A percentile compares a stretch with the other conserved stretches of the same genome.
Conservation (phyloP, 64 coral and sea anemone species). For the Exaiptasia diaphana region DNA sequence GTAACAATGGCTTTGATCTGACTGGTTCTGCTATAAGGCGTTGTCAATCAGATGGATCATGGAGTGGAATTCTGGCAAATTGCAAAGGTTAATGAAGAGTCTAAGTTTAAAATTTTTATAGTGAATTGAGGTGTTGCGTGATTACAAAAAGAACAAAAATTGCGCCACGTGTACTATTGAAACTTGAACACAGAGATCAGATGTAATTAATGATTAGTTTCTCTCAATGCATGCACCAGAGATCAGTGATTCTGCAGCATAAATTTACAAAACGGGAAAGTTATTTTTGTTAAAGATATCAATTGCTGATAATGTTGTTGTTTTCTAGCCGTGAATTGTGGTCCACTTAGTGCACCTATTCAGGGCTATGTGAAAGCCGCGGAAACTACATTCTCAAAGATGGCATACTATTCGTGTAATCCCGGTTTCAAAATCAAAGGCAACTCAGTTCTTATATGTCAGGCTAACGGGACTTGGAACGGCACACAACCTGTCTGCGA, state of each 20-base stretch:
- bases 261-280: too few relatives aligned
- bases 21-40: not conserved
- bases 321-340: conserved; percentile 50
- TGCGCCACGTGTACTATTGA: too few relatives aligned
- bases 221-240: too few relatives aligned
- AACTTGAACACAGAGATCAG: too few relatives aligned
- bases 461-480: conserved; percentile 49
- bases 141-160: too few relatives aligned
- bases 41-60: conserved; percentile 8
- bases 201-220: too few relatives aligned
- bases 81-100: conserved; percentile 20
- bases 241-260: too few relatives aligned
- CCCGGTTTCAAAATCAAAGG: conserved; percentile 39
- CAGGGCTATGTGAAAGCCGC: conserved; percentile 5
- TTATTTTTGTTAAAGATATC: too few relatives aligned
- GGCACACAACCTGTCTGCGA: conserved; percentile 21
- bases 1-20: conserved; percentile 23
- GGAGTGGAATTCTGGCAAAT: not conserved
- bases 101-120: too few relatives aligned
- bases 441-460: conserved; percentile 6
- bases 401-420: conserved; percentile 26
- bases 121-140: too few relatives aligned
- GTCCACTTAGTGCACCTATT: conserved; percentile 12
- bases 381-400: conserved; percentile 18
- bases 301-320: too few relatives aligned